A percentile compares a stretch with the other conserved stretches of the same genome.
Conservation (phyloP, 2,113 vertebrate species). For the Numenius arquata region DNA sequence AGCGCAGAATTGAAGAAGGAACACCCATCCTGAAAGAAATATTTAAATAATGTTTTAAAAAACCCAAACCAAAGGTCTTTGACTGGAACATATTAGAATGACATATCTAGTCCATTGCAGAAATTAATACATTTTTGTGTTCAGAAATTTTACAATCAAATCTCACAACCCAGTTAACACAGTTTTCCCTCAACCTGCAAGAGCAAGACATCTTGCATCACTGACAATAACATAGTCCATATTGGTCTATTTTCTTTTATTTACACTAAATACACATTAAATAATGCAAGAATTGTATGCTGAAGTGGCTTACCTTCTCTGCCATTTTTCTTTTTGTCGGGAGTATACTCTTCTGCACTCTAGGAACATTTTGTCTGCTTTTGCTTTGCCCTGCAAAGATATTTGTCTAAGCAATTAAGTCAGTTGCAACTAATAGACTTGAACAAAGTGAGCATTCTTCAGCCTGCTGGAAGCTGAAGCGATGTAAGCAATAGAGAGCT, state of each 20-base stretch:
- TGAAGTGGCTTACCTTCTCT: not conserved
- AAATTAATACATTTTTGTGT: not conserved
- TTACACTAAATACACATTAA: not conserved
- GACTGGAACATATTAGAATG: not conserved
- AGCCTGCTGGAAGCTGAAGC: not conserved
- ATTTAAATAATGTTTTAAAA: not conserved
- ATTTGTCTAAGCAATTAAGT: not conserved
- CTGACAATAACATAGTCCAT: not conserved
- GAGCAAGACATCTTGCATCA: not conserved
- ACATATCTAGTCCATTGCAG: not conserved
- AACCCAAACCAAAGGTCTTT: not conserved
- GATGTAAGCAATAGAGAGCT: not conserved
- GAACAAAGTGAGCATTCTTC: not conserved
- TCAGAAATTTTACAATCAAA: not conserved
- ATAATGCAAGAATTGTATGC: not conserved
- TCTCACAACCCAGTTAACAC: not conserved
- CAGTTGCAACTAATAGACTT: not conserved
- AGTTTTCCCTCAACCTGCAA: not conserved
- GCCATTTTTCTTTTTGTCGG: not conserved
- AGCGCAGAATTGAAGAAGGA: not conserved
- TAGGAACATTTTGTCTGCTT: not conserved
- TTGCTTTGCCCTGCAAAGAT: not conserved
- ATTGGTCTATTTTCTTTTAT: not conserved
- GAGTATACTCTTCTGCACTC: not conserved
- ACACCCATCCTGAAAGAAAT: not conserved